Evolutionary conservation across 2,888 invertebrate species (phyloP).

Genomic region (Ophion obscuratus): DNA sequence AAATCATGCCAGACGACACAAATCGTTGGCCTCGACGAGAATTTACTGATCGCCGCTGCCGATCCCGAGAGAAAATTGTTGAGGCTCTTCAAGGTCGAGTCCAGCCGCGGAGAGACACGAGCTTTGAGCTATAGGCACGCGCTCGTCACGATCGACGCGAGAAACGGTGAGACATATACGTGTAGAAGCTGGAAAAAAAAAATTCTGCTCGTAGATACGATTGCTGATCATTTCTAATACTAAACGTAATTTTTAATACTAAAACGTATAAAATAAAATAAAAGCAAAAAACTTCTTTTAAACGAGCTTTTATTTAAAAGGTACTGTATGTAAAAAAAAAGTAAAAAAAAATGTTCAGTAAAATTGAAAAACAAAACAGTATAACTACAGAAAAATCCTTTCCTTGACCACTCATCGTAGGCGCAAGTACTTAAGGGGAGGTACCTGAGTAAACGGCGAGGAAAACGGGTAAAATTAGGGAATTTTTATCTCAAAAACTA

Average conservation of each 20-base stretch:
- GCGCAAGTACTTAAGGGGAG: too few species aligned
- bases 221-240: not conserved
- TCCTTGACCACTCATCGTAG: too few species aligned
- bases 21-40: conserved; percentile 74
- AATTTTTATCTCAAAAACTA: too few species aligned
- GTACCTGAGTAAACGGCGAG: too few species aligned
- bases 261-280: not conserved
- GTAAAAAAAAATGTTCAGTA: too few species aligned
- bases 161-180: conserved; percentile 74
- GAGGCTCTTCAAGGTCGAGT: conserved; percentile 76
- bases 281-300: not conserved
- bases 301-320: too few species aligned
- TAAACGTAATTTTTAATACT: not conserved
- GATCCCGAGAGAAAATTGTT: conserved; percentile 76
- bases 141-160: conserved; percentile 75
- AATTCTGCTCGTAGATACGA: not conserved
- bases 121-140: conserved; percentile 72
- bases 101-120: conserved; percentile 60
- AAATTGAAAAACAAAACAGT: too few species aligned
- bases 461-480: too few species aligned
- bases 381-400: too few species aligned
- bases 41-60: conserved; percentile 77
- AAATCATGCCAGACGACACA: conserved; percentile 74
- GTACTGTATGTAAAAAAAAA: too few species aligned
- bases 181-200: not conserved